Evolutionary conservation across 2,113 vertebrate genomes (phyloP).

Genomic region (Maylandia zebra): DNA sequence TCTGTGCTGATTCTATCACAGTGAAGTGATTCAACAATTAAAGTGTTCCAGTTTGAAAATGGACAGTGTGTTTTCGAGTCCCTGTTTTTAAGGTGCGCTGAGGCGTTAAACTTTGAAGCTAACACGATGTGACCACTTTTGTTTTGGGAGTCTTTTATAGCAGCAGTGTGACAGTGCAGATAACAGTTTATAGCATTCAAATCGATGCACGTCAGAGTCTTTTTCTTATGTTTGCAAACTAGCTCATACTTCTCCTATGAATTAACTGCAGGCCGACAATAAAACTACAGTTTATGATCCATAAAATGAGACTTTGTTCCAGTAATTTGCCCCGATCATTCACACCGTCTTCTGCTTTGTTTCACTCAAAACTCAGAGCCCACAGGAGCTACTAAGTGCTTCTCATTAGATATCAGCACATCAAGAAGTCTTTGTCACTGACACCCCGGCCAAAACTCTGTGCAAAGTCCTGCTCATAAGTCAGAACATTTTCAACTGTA

Average conservation of each 20-base stretch:
- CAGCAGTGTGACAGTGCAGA: not conserved
- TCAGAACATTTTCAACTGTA: not conserved
- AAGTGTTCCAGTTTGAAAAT: not conserved
- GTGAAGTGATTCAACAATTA: not conserved
- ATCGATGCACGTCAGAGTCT: not conserved
- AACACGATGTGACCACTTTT: constrained; percentile 55
- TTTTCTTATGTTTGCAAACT: not conserved
- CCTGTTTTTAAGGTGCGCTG: constrained; percentile 30
- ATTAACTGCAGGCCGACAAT: not conserved
- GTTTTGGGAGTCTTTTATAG: constrained; percentile 38
- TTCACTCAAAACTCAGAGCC: not conserved
- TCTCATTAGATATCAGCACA: not conserved
- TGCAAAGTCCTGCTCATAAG: not conserved
- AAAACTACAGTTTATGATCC: not conserved
- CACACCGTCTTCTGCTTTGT: not conserved
- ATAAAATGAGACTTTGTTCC: not conserved
- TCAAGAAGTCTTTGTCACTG: not conserved
- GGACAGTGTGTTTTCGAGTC: not conserved
- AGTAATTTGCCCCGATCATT: not conserved
- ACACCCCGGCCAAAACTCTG: not conserved
- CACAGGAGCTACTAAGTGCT: not conserved
- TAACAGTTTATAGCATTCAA: not conserved
- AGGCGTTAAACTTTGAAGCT: constrained; percentile 27
- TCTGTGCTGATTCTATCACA: not conserved
- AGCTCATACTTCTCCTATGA: not conserved